Percentiles rank a stretch among this genome's conserved stretches.
These are phyloP conservation scores for Haemorhous mexicanus DNA, from an alignment of 2,113 vertebrate genomes.

Conservation along the genomic window DNA sequence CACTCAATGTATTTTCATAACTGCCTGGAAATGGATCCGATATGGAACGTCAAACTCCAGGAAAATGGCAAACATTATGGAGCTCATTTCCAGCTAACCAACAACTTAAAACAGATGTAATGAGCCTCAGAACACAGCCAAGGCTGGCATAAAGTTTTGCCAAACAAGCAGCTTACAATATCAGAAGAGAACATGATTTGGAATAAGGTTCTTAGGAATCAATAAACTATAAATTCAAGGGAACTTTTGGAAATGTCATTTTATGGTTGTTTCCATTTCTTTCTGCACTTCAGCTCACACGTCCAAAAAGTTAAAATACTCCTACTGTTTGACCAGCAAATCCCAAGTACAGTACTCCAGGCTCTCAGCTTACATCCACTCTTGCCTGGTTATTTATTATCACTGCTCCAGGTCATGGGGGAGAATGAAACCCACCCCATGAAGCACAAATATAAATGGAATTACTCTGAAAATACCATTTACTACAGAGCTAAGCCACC, in stretches of 20 bases:
- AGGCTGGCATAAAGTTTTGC: background rate
- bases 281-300: slow-evolving; percentile 24
- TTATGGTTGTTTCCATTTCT: slow-evolving; percentile 22
- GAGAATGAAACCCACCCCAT: background rate
- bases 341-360: background rate
- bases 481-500: background rate
- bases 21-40: slow-evolving; percentile 23
- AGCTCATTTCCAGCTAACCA: slow-evolving; percentile 44
- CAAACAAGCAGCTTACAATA: slow-evolving; percentile 48
- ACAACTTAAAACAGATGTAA: slow-evolving; percentile 55
- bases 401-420: background rate
- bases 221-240: slow-evolving; percentile 2
- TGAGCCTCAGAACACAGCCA: slow-evolving; percentile 20
- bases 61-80: slow-evolving; percentile 41
- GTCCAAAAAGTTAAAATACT: background rate
- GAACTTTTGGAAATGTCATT: slow-evolving; percentile 2
- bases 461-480: background rate
- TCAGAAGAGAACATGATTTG: slow-evolving; percentile 18
- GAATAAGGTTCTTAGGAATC: slow-evolving; percentile 24
- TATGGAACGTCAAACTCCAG: slow-evolving; percentile 2
- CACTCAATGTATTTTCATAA: slow-evolving; percentile 38
- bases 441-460: background rate
- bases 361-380: background rate
- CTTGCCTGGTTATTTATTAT: background rate
- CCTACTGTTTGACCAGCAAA: slow-evolving; percentile 23